These are phyloP conservation scores for Lepidochrysops patricia DNA, from an alignment of 2,888 invertebrate genomes.

Conservation along the genomic window DNA sequence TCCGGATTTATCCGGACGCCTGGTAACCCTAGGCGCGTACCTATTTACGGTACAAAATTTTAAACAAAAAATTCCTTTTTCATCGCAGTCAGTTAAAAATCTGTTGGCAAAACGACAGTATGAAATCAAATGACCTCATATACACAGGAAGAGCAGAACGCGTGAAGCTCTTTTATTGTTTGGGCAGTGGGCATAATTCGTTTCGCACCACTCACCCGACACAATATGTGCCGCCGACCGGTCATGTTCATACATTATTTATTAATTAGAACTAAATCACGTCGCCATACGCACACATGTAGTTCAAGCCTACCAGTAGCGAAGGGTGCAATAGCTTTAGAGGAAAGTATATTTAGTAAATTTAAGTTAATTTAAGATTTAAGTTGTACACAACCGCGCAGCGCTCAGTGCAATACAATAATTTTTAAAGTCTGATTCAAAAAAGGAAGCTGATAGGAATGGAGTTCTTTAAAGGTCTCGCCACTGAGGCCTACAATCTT, in stretches of 20 bases:
- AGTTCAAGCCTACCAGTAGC: neutral
- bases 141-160: constrained; percentile 50
- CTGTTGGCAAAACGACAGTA: constrained; percentile 13
- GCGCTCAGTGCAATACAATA: too few species aligned
- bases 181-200: constrained; percentile 29
- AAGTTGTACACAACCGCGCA: too few species aligned
- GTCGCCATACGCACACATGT: neutral
- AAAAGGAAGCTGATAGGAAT: too few species aligned
- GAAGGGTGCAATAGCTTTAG: too few species aligned
- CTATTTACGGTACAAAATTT: neutral
- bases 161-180: constrained; percentile 54
- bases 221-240: constrained; percentile 35
- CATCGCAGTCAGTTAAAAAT: neutral
- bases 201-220: constrained; percentile 48
- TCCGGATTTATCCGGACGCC: too few species aligned
- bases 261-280: constrained; percentile 9
- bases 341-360: too few species aligned
- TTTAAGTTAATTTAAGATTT: too few species aligned
- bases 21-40: too few species aligned
- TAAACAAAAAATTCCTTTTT: neutral
- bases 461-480: too few species aligned
- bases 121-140: constrained; percentile 48
- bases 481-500: too few species aligned
- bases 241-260: constrained; percentile 14
- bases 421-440: too few species aligned